Conservation (phyloP, 2,888 invertebrate genomes). For the Bombylius discolor region DNA sequence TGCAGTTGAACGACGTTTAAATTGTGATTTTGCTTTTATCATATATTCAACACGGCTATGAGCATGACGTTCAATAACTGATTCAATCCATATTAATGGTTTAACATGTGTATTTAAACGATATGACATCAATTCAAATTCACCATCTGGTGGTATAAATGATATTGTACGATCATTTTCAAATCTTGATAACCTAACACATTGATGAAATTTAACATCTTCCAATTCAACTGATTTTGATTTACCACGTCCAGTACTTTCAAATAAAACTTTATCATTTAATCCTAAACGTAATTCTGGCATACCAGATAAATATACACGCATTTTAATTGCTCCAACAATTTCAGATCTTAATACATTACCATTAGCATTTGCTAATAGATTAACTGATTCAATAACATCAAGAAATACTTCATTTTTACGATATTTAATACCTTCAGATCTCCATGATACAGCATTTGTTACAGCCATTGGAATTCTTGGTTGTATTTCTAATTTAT, state of each 20-base stretch:
- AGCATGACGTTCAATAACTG: slow-evolving; percentile 92
- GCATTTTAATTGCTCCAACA: slow-evolving; percentile 97
- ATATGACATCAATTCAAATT: slow-evolving; percentile 98
- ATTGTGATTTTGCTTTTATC: slow-evolving; percentile 98
- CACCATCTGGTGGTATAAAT: slow-evolving; percentile 97
- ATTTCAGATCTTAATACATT: slow-evolving; percentile 95
- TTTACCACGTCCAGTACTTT: slow-evolving; percentile 92
- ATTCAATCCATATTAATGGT: slow-evolving; percentile 97
- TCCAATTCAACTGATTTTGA: slow-evolving; percentile 96
- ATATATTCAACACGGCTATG: slow-evolving; percentile 97
- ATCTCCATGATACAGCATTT: slow-evolving; percentile 98
- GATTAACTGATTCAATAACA: slow-evolving; percentile 96
- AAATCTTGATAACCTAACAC: slow-evolving; percentile 89
- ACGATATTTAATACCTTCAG: slow-evolving; percentile 95
- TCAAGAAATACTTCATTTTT: slow-evolving; percentile 99
- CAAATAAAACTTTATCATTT: slow-evolving; percentile 96
- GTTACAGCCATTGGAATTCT: slow-evolving; percentile 97
- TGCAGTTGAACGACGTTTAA: slow-evolving; percentile 92
- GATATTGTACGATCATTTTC: slow-evolving; percentile 97
- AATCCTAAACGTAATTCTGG: slow-evolving; percentile 90
- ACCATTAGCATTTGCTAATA: slow-evolving; percentile 90
- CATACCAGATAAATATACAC: slow-evolving; percentile 97
- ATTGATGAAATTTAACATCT: slow-evolving; percentile 98
- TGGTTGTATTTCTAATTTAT: slow-evolving; percentile 91
- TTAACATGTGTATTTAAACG: slow-evolving; percentile 93